phyloP scores from a whole-genome alignment of 1,140 invertebrate species.

The Ceratitis capitata region DNA sequence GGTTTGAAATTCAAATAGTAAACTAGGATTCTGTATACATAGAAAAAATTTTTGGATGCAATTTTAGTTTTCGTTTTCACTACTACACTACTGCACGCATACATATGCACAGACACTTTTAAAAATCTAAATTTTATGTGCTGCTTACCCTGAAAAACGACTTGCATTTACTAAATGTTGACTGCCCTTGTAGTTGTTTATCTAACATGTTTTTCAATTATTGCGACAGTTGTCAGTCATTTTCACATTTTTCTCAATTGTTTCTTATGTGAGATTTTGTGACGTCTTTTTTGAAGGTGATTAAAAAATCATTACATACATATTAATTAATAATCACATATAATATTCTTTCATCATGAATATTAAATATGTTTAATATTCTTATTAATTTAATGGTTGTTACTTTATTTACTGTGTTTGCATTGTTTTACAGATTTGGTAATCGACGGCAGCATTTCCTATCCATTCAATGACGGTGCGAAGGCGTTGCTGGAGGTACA shows the following conservation, averaged over 20 bases:
- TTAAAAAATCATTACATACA: background rate
- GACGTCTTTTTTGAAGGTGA: background rate
- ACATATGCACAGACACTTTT: too few relatives aligned
- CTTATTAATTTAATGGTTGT: background rate
- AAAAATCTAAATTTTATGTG: too few relatives aligned
- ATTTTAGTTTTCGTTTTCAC: background rate
- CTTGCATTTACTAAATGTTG: constrained; percentile 15
- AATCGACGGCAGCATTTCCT: constrained; percentile 95
- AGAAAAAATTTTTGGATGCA: background rate
- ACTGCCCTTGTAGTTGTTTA: constrained; percentile 15
- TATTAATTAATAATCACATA: too few relatives aligned
- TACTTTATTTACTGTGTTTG: too few relatives aligned
- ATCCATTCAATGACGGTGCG: constrained; percentile 94
- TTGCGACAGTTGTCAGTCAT: constrained; percentile 13
- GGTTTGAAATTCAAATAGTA: constrained; percentile 41
- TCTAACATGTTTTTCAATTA: constrained; percentile 15
- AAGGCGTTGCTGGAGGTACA: constrained; percentile 83
- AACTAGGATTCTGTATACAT: constrained; percentile 31
- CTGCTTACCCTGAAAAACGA: constrained; percentile 21
- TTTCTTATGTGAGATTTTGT: constrained; percentile 13
- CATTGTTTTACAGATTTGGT: constrained; percentile 78
- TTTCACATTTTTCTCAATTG: constrained; percentile 8
- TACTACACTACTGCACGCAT: background rate
- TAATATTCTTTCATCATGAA: too few relatives aligned
- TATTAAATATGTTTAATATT: constrained; percentile 21